phyloP scores from a whole-genome alignment of 2,113 vertebrate species.

The Trichechus manatus region DNA sequence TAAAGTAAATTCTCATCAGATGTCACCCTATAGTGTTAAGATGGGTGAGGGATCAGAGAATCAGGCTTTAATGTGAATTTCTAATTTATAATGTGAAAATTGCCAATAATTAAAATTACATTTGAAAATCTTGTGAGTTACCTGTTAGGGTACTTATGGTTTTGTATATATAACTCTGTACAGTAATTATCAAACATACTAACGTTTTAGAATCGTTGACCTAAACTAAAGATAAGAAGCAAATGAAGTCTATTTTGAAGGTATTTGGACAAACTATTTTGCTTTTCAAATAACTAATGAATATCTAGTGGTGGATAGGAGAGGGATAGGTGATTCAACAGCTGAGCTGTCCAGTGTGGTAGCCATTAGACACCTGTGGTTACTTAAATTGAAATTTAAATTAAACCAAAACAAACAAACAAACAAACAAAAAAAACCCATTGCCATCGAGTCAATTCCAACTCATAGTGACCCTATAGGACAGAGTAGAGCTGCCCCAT shows the following conservation, averaged over 20 bases:
- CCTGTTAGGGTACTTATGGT: not conserved
- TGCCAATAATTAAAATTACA: not conserved
- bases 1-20: not conserved
- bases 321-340: not conserved
- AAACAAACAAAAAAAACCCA: not conserved
- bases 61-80: not conserved
- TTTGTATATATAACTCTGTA: not conserved
- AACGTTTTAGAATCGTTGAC: not conserved
- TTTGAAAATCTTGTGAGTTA: not conserved
- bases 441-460: not conserved
- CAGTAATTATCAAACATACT: not conserved
- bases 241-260: not conserved
- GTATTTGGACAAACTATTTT: not conserved
- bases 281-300: conserved; percentile 26
- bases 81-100: conserved; percentile 37
- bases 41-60: not conserved
- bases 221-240: not conserved
- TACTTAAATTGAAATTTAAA: not conserved
- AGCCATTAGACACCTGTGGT: not conserved
- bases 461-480: not conserved
- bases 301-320: not conserved
- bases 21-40: not conserved
- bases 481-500: no score
- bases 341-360: not conserved
- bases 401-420: no score